Evolutionary conservation across 2,888 invertebrate genomes (phyloP), one percentile per base, ranked within the genome.

Genomic region (Apoda limacodes): DNA sequence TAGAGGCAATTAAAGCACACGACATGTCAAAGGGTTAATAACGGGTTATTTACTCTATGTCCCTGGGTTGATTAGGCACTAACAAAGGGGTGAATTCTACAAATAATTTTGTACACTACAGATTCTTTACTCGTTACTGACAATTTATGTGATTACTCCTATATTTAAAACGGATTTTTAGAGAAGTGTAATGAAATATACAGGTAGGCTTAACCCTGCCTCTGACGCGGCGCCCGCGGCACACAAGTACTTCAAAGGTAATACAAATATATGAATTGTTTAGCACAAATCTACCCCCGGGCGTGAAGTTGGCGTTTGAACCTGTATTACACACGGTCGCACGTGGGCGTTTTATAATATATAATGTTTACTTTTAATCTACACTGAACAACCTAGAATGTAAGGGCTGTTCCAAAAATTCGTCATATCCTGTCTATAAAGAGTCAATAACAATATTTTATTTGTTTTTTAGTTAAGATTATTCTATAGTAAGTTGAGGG

Each of bases 21-120:
- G 71, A 72, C 75, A 74, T 69, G 71, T 74, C 70, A 76, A 76
- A 74, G 76, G 76, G 75, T 75, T 76, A 76, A 76, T 62, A 42
- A 38, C 41, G 45, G 70, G 58, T 42, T 52, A 52, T 47, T 40
- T 44, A 33, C 28, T 37, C 39, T 25, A 39, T 39, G n/a, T n/a
- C n/a, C n/a, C n/a, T n/a, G n/a, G n/a, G n/a, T n/a, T n/a, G n/a
- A n/a, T n/a, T n/a, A n/a, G n/a, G n/a, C n/a, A n/a, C n/a, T n/a
- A n/a, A n/a, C n/a, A n/a, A n/a, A n/a, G n/a, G n/a, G n/a, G n/a
- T n/a, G n/a, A n/a, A n/a, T n/a, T n/a, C n/a, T n/a, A n/a, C n/a
- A n/a, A n/a, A n/a, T n/a, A n/a, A n/a, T n/a, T n/a, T n/a, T n/a
- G n/a, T n/a, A n/a, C n/a, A n/a, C n/a, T n/a, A n/a, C n/a, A n/a